Conservation (phyloP, 1,140 invertebrate species). For the Cardiocondyla obscurior region DNA sequence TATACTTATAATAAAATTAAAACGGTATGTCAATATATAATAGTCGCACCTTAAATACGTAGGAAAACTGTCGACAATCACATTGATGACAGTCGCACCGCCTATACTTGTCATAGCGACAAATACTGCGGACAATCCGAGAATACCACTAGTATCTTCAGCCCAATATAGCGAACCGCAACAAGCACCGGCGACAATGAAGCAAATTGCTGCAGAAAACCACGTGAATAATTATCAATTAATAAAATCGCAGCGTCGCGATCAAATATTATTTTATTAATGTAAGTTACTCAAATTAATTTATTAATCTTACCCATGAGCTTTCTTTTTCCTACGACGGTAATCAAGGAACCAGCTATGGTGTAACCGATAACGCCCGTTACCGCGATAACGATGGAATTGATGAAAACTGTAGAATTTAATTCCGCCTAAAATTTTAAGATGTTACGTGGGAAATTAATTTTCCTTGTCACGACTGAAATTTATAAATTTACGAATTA, state of each 20-base stretch:
- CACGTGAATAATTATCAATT: neutral
- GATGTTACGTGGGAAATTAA: neutral
- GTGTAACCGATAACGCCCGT: slow-evolving; percentile 80
- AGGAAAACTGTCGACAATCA: slow-evolving; percentile 79
- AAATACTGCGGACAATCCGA: slow-evolving; percentile 77
- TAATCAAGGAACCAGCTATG: slow-evolving; percentile 79
- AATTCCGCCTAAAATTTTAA: too few relatives aligned
- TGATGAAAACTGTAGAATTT: slow-evolving; percentile 79
- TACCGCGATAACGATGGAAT: slow-evolving; percentile 80
- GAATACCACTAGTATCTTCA: slow-evolving; percentile 72
- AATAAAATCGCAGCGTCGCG: neutral
- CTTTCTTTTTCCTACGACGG: slow-evolving; percentile 78
- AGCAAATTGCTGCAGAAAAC: slow-evolving; percentile 74
- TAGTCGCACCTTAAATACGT: slow-evolving; percentile 74
- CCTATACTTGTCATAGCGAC: slow-evolving; percentile 79
- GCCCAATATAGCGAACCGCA: slow-evolving; percentile 78
- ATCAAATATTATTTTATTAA: neutral
- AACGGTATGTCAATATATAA: neutral
- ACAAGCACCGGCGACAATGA: slow-evolving; percentile 73
- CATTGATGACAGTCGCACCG: slow-evolving; percentile 76
- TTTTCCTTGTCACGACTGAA: neutral
- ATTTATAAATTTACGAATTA: neutral
- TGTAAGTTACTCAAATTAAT: neutral
- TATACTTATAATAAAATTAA: neutral
- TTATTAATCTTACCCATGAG: slow-evolving; percentile 74